These are phyloP conservation scores for Molossus molossus DNA, from an alignment of 2,797 vertebrate genomes.

Conservation along the genomic window DNA sequence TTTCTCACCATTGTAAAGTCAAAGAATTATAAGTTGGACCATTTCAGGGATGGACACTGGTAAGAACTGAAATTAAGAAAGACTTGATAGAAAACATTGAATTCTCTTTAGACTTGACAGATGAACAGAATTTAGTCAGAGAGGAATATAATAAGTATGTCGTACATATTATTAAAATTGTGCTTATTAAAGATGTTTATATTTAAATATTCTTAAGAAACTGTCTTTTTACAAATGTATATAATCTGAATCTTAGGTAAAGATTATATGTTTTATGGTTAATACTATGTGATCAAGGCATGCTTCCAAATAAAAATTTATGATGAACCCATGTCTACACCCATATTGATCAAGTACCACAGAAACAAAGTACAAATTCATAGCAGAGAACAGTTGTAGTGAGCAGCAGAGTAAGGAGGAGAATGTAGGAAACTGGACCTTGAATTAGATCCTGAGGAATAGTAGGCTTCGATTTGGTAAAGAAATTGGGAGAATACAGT, in stretches of 20 bases:
- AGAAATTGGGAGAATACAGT: neutral
- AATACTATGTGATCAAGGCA: neutral
- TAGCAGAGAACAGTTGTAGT: neutral
- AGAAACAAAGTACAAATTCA: neutral
- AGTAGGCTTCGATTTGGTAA: neutral
- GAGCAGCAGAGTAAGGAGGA: neutral
- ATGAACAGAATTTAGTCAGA: neutral
- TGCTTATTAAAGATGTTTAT: constrained; percentile 12
- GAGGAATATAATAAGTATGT: neutral
- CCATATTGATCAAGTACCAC: neutral
- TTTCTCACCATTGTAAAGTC: neutral
- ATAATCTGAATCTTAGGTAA: constrained; percentile 31
- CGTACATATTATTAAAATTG: neutral
- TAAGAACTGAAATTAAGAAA: constrained; percentile 43
- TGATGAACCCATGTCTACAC: neutral
- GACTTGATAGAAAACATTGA: constrained; percentile 38
- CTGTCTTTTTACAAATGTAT: constrained; percentile 11
- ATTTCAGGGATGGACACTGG: neutral
- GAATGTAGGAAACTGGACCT: neutral
- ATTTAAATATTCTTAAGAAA: constrained; percentile 59
- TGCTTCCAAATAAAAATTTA: constrained; percentile 12
- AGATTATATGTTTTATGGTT: neutral
- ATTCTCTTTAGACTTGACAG: constrained; percentile 36
- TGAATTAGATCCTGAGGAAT: neutral
- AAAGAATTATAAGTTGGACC: neutral